Percentiles rank a stretch among this genome's conserved stretches.
Evolutionary conservation across 2,797 vertebrate species (phyloP).

Genomic region (Cheirogaleus major): DNA sequence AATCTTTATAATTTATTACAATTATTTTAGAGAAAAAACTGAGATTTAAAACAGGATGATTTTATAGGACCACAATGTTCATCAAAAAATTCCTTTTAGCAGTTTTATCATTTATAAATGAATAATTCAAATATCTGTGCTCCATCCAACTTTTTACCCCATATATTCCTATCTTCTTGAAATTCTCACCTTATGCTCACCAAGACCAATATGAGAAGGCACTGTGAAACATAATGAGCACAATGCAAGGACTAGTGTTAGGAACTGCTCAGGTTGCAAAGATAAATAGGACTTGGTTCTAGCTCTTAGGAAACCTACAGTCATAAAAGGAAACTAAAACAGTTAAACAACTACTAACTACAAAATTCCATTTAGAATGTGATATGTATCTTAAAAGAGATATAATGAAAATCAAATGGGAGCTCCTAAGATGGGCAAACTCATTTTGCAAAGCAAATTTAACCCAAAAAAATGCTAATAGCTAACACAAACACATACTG

Average conservation of each 20-base stretch:
- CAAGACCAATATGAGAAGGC: not conserved
- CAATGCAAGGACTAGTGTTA: not conserved
- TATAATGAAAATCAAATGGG: not conserved
- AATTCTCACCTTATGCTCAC: not conserved
- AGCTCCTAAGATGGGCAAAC: not conserved
- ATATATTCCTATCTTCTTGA: not conserved
- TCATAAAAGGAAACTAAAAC: not conserved
- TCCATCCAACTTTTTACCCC: not conserved
- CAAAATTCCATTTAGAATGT: not conserved
- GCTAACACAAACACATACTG: not conserved
- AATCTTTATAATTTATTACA: no score
- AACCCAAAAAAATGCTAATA: not conserved
- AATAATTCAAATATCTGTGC: not conserved
- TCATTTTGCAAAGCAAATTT: not conserved
- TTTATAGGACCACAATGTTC: no score
- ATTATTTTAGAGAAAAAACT: no score
- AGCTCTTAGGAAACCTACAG: not conserved
- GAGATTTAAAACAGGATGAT: no score
- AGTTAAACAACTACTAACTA: not conserved
- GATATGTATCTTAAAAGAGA: not conserved
- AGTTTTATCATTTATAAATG: not conserved
- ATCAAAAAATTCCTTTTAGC: no score
- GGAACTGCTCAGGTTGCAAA: not conserved
- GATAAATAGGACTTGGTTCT: not conserved
- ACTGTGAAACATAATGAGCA: not conserved